phyloP scores from a whole-genome alignment of 1,140 invertebrate genomes.

The Microplitis mediator region DNA sequence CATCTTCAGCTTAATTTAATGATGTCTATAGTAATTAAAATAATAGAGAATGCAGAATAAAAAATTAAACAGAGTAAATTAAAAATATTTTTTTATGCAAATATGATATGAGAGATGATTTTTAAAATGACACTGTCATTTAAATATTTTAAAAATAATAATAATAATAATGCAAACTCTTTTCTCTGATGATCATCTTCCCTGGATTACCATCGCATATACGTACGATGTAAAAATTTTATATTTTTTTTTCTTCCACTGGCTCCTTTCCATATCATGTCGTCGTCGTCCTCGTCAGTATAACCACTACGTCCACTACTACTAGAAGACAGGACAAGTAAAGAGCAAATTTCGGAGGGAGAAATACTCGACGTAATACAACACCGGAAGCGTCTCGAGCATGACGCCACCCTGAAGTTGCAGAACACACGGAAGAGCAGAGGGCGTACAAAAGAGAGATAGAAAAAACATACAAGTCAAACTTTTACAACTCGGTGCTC shows the following conservation, averaged over 20 bases:
- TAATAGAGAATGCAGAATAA: too few relatives aligned
- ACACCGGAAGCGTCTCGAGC: slow-evolving; percentile 64
- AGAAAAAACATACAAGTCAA: slow-evolving; percentile 51
- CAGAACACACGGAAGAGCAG: slow-evolving; percentile 51
- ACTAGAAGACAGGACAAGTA: slow-evolving; percentile 2
- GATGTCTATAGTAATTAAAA: too few relatives aligned
- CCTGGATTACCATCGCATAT: too few relatives aligned
- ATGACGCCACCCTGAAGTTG: slow-evolving; percentile 64
- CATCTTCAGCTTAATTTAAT: too few relatives aligned
- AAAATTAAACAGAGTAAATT: too few relatives aligned
- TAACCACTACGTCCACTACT: background rate
- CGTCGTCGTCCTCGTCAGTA: too few relatives aligned
- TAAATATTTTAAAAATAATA: too few relatives aligned
- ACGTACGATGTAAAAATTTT: background rate
- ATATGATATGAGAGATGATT: too few relatives aligned
- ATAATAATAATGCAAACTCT: too few relatives aligned
- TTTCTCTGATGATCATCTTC: too few relatives aligned
- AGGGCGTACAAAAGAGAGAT: slow-evolving; percentile 5
- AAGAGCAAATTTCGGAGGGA: slow-evolving; percentile 25
- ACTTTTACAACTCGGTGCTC: slow-evolving; percentile 36
- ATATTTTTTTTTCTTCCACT: background rate
- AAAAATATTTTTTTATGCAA: too few relatives aligned
- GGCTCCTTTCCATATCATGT: background rate
- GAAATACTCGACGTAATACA: slow-evolving; percentile 55
- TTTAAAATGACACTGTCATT: too few relatives aligned